Conservation (phyloP, 1,140 invertebrate species). For the Heliconius congener region DNA sequence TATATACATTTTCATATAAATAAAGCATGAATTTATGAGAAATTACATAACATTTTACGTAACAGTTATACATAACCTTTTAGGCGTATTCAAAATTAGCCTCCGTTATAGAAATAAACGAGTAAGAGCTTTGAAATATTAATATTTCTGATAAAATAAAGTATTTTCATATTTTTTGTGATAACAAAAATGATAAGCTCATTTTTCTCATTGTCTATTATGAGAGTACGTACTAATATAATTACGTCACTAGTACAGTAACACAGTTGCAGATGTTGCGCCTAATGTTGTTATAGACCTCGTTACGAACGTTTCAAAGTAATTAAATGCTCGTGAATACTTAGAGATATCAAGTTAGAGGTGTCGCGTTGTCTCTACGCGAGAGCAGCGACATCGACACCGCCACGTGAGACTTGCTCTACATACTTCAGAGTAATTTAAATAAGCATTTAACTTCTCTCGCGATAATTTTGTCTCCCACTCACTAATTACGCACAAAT, state of each 20-base stretch:
- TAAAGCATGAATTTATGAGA: neutral
- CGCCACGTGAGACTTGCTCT: neutral
- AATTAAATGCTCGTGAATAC: constrained; percentile 5
- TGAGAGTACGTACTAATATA: neutral
- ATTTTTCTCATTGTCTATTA: neutral
- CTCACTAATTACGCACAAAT: constrained; percentile 23
- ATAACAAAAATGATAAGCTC: neutral
- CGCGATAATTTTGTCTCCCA: constrained; percentile 15
- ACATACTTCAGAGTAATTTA: constrained; percentile 3
- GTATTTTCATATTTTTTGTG: neutral
- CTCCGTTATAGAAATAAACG: too few species aligned
- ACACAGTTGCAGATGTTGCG: neutral
- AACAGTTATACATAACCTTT: neutral
- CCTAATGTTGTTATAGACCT: neutral
- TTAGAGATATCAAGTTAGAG: neutral
- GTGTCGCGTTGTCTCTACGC: neutral
- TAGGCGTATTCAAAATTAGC: neutral
- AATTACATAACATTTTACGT: neutral
- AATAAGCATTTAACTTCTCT: constrained; percentile 11
- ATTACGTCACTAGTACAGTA: neutral
- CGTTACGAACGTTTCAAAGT: constrained; percentile 4
- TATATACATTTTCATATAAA: neutral
- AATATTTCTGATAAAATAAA: neutral
- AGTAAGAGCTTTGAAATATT: neutral
- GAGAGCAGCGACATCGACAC: neutral